Conservation (phyloP, 2,797 vertebrate genomes). For the Dermochelys coriacea region DNA sequence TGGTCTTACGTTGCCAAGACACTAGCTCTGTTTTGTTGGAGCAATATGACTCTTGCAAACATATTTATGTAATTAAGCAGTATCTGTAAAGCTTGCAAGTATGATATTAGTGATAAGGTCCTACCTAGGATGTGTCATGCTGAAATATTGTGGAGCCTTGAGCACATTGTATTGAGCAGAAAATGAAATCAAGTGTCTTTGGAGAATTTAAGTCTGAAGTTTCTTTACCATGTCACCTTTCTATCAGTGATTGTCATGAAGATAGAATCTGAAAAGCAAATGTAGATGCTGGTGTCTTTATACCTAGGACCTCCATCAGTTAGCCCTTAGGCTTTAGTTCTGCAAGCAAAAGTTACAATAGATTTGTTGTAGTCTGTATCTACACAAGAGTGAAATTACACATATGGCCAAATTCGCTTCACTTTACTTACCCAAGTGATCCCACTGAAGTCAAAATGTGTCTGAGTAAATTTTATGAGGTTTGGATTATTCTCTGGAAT, state of each 20-base stretch:
- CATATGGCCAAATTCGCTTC: conserved; percentile 65
- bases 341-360: not conserved
- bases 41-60: not conserved
- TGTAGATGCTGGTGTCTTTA: not conserved
- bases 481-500: conserved; percentile 56
- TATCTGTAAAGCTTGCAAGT: not conserved
- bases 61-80: not conserved
- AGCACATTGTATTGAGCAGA: not conserved
- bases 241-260: not conserved
- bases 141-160: not conserved
- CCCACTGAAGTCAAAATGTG: conserved; percentile 43
- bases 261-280: not conserved
- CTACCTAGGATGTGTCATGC: not conserved
- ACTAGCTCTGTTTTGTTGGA: not conserved
- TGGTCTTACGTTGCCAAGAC: not conserved
- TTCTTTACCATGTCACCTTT: not conserved
- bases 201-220: conserved; percentile 6
- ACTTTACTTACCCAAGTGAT: not conserved
- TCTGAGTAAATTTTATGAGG: conserved; percentile 45
- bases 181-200: not conserved
- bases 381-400: not conserved
- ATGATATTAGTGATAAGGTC: not conserved
- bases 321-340: not conserved
- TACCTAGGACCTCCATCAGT: conserved; percentile 8
- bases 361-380: conserved; percentile 43